Base-by-base conservation (phyloP, 2,888 invertebrate species). In the Pristionchus maxplancki region DNA sequence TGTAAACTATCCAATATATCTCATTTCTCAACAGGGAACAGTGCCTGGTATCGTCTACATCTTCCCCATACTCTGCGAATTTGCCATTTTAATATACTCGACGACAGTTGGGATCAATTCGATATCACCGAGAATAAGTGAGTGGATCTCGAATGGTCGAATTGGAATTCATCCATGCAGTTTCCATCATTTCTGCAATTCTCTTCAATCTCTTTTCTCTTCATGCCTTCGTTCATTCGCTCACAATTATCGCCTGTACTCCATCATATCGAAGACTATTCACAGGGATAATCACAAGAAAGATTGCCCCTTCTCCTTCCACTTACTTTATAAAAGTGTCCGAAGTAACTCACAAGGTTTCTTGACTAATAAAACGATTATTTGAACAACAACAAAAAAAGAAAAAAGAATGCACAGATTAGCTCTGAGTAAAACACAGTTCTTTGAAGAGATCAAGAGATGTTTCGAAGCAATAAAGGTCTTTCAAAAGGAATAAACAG, bases 161-260 rank as follows among this genome's bases (percentile, higher is more conserved):
- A 67, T 15, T 40, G 11, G 31, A 67, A 40, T 74, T 8, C 6
- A 37, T 34, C 4, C 34, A n/a, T 74, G 1, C 74, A 74, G 74
- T 74, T 3, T 40, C 74, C 6, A 40, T 44, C 31, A 28, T 67
- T 13, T 74, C 74, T 44, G 74, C 74, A 17, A 24, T 74, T 40
- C 74, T 74, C 74, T 74, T 74, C 74, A 74, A 74, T 74, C n/a
- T 74, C 13, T 74, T 74, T n/a, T 74, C 74, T 24, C 74, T 74
- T 4, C 74, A 74, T n/a, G 40, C 74, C 24, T 74, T 74, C 40
- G n/a, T 74, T 31, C 74, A 74, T 74, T 74, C 74, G 4, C 40
- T 74, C 40, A 74, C 40, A 37, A 74, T 74, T 40, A 1, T 74
- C 40, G 37, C 40, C 9, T 74, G 74, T n/a, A 74, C 74, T 74